Conservation (phyloP, 2,113 vertebrate genomes). For the Corythoichthys haematopterus region DNA sequence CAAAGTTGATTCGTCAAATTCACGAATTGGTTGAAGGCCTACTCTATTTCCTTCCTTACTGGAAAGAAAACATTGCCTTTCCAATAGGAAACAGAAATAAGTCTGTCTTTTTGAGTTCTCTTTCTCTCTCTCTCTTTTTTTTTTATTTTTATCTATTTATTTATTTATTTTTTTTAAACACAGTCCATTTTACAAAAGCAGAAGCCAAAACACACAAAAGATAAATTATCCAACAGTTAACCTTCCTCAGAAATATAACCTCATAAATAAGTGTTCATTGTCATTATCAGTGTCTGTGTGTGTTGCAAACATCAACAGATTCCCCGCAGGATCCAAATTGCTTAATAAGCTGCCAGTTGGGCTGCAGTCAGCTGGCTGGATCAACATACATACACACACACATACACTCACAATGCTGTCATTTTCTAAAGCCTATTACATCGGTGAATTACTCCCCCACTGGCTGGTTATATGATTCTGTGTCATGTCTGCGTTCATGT, state of each 20-base stretch:
- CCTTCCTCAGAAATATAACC: slow-evolving; percentile 7
- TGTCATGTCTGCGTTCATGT: slow-evolving; percentile 7
- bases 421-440: slow-evolving; percentile 82
- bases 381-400: slow-evolving; percentile 28
- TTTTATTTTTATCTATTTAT: too few species aligned
- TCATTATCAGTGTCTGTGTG: slow-evolving; percentile 15
- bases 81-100: too few species aligned
- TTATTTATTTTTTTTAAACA: too few species aligned
- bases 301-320: slow-evolving; percentile 58
- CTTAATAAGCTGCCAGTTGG: slow-evolving; percentile 81
- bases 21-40: too few species aligned
- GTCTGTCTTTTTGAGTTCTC: too few species aligned
- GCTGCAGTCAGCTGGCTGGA: slow-evolving; percentile 66
- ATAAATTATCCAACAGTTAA: slow-evolving; percentile 7
- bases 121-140: too few species aligned
- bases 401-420: slow-evolving; percentile 37
- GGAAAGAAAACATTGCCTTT: too few species aligned
- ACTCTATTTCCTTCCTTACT: too few species aligned
- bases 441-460: slow-evolving; percentile 63
- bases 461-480: slow-evolving; percentile 3
- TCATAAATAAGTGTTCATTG: slow-evolving; percentile 9
- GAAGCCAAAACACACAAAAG: slow-evolving; percentile 4
- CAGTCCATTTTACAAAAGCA: neutral
- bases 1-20: too few species aligned
- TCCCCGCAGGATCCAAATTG: slow-evolving; percentile 80